Base-by-base conservation (phyloP, 2,113 vertebrate species). In the Noctilio leporinus region DNA sequence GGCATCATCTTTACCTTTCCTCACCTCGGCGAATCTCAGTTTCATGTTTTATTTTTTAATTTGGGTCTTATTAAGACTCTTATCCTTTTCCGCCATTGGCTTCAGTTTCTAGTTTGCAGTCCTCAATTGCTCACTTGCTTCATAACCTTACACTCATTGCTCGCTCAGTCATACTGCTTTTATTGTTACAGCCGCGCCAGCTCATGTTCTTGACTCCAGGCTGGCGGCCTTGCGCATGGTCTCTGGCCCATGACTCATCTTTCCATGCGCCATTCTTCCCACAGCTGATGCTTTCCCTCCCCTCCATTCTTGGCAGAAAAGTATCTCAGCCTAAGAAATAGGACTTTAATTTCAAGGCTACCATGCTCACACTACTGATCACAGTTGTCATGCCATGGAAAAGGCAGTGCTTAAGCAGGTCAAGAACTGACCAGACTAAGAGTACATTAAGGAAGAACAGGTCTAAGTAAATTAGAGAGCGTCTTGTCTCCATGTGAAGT, bases 11-110 rank as follows among this genome's bases (percentile, higher is more conserved):
- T 89, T 73, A 62, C 80, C 40, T 72, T 49, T 90, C 47, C 88
- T 91, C 40, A 5, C 17, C 22, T 93, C 17, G 55, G 33, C 69
- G 57, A 94, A 40, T 12, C 38, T 84, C 62, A 80, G 64, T 86
- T 57, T 82, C 51, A 78, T 64, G 40, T 35, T 72, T 30, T 20
- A 49, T 85, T 76, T 83, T 93, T 70, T 1, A 81, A 81, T 93
- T 76, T 91, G 67, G 10, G 51, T 95, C 91, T 94, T 94, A 51
- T 83, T 89, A 86, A 93, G 80, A 92, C 93, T 45, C 40, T 81
- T 84, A 55, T 47, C 33, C 40, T 90, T 78, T 86, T 95, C 75
- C 77, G 35, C 67, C 86, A 55, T 7, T 30, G 26, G 35, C 51
- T 95, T 57, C 35, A 2, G 26, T 87, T 89, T 90, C 93, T 84